A percentile compares a stretch with the other conserved stretches of the same genome.
These are phyloP conservation scores for Heliothis virescens DNA, from an alignment of 1,140 invertebrate species.

Conservation along the genomic window DNA sequence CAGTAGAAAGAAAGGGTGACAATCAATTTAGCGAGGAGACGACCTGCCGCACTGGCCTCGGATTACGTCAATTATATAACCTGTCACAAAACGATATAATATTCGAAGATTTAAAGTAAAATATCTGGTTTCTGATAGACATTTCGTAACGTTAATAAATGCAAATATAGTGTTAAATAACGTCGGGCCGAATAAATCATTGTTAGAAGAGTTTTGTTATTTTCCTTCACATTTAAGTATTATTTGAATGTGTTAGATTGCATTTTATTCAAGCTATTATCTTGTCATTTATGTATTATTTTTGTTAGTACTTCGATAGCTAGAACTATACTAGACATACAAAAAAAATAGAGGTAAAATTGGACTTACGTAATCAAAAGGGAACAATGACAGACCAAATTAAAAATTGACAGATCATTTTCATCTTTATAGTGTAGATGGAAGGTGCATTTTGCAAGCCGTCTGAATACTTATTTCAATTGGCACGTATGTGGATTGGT, in stretches of 20 bases:
- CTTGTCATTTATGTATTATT: not conserved
- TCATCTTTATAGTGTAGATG: too few relatives aligned
- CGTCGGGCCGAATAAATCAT: slow-evolving; percentile 20
- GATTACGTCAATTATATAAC: slow-evolving; percentile 21
- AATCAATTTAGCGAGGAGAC: slow-evolving; percentile 23
- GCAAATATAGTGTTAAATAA: slow-evolving; percentile 33
- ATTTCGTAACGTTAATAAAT: slow-evolving; percentile 11
- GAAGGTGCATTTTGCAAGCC: too few relatives aligned
- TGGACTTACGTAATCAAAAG: too few relatives aligned
- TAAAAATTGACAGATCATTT: too few relatives aligned
- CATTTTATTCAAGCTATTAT: not conserved
- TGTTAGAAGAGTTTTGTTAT: not conserved
- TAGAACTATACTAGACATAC: too few relatives aligned
- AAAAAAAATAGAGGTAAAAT: too few relatives aligned
- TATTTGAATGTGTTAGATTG: not conserved
- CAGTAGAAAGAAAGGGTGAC: slow-evolving; percentile 38
- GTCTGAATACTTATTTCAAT: too few relatives aligned
- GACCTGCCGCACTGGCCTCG: slow-evolving; percentile 17
- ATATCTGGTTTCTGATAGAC: slow-evolving; percentile 14
- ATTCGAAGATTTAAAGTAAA: not conserved
- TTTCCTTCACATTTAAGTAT: not conserved
- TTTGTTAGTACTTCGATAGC: not conserved
- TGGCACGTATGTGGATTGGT: too few relatives aligned
- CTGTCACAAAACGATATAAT: not conserved
- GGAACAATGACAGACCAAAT: too few relatives aligned